Evolutionary conservation across 53 echinoderm and acorn worm species (phyloP), one percentile per base, ranked within the genome.

Genomic region (Arbacia lixula): DNA sequence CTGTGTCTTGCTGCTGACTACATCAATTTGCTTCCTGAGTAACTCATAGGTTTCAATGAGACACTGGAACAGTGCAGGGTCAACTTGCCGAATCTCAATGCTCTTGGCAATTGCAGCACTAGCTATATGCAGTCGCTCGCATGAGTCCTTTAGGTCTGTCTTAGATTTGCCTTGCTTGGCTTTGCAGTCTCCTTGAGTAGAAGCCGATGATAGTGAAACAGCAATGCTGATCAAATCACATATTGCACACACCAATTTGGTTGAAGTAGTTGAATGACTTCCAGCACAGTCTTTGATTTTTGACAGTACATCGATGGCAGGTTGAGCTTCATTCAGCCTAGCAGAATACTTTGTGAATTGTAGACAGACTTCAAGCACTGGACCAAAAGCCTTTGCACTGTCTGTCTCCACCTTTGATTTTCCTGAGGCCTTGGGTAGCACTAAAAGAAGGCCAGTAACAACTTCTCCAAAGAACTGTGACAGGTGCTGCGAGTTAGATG

Each of bases 31-130:
- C 60, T 94, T 97, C 65, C 86, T 82, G 34, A 92, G 85, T 32
- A 97, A 56, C 53, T 94, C 97, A 8, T 84, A 53, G 11, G 89
- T 60, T 17, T 94, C 94, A 9, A 91, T 83, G 0, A 97, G 64
- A 31, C 76, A 84, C 65, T 81, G 79, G 58, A 88, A 37, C 21
- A 77, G 36, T 12, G 63, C 10, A 0, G 63, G 25, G 50, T 77
- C 77, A 31, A 76, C 50, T 57, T 72, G 60, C 25, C 63, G 80
- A 20, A 61, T 89, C 60, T 95, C 89, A 17, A 89, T 21, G 2
- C 50, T 36, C 71, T 92, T 95, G 24, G 85, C 77, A 33, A 76
- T 54, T 22, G 36, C 37, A 36, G 54, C 76, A n/a, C 26, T 17
- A 24, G 57, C 12, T 10, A 55, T 32, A 20, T 56, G 20, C 24